A percentile compares a stretch with the other conserved stretches of the same genome.
Evolutionary conservation across 2,113 vertebrate species (phyloP).

Genomic region (Caranx melampygus): DNA sequence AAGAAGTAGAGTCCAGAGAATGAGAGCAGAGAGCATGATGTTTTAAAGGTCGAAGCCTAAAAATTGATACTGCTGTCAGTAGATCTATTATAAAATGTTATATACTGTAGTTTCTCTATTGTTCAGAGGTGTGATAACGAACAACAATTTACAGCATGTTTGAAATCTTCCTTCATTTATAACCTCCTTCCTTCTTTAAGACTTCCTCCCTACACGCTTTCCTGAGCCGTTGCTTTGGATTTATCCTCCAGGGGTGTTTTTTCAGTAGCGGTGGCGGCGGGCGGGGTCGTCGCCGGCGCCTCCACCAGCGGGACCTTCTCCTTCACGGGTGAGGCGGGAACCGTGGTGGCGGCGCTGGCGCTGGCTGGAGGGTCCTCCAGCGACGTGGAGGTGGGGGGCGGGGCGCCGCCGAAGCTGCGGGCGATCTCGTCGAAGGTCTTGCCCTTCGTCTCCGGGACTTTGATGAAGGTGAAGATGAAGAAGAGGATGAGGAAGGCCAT

Average conservation of each 20-base stretch:
- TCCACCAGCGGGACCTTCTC: constrained; percentile 85
- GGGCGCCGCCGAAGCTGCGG: constrained; percentile 76
- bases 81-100: constrained; percentile 12
- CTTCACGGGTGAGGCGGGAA: constrained; percentile 37
- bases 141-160: constrained; percentile 7
- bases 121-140: background rate
- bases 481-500: constrained; percentile 88
- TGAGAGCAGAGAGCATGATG: constrained; percentile 19
- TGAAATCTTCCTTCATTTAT: constrained; percentile 33
- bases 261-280: constrained; percentile 11
- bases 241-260: constrained; percentile 63
- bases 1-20: background rate
- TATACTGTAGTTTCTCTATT: background rate
- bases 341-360: constrained; percentile 67
- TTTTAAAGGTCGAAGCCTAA: constrained; percentile 17
- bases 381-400: constrained; percentile 16
- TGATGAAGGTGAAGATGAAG: constrained; percentile 93
- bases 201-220: constrained; percentile 39
- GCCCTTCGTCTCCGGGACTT: constrained; percentile 95
- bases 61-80: background rate
- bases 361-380: constrained; percentile 55
- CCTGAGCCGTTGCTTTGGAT: constrained; percentile 43
- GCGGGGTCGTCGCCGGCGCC: constrained; percentile 11
- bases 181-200: constrained; percentile 1
- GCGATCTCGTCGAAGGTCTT: constrained; percentile 96